Conservation (phyloP, 2,113 vertebrate species). For the Neogobius melanostomus region DNA sequence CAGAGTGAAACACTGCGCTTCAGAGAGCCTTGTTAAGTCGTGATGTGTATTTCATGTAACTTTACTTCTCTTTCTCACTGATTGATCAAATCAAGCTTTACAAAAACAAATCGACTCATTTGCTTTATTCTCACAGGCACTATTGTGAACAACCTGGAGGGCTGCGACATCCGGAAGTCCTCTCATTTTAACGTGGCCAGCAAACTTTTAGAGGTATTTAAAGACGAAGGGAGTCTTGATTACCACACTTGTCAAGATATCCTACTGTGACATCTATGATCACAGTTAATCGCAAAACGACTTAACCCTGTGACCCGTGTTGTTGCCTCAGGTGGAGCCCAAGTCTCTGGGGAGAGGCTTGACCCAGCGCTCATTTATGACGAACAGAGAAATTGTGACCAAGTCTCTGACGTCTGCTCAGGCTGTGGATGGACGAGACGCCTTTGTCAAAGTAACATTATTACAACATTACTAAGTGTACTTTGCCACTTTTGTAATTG, state of each 20-base stretch:
- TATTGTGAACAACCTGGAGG: conserved; percentile 86
- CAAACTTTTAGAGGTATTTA: conserved; percentile 85
- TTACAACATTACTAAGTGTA: background rate
- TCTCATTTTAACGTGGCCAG: conserved; percentile 77
- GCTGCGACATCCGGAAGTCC: conserved; percentile 79
- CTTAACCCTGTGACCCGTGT: background rate
- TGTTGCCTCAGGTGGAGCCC: conserved; percentile 79
- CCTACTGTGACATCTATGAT: background rate
- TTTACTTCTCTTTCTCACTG: too few relatives aligned
- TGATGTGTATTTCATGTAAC: too few relatives aligned
- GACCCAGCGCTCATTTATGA: conserved; percentile 84
- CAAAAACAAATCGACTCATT: background rate
- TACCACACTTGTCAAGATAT: background rate
- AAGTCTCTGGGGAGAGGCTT: conserved; percentile 81
- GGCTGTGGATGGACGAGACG: conserved; percentile 87
- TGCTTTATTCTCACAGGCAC: conserved; percentile 73
- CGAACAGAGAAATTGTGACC: conserved; percentile 85
- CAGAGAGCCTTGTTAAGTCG: too few relatives aligned
- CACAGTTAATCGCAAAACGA: background rate
- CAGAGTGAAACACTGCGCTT: background rate
- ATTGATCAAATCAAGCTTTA: too few relatives aligned
- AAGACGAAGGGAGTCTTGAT: too few relatives aligned
- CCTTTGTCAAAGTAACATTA: conserved; percentile 87
- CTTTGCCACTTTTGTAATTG: too few relatives aligned
- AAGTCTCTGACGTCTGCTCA: conserved; percentile 81